Conservation (phyloP, 2,888 invertebrate species). For the Spisula solida region DNA sequence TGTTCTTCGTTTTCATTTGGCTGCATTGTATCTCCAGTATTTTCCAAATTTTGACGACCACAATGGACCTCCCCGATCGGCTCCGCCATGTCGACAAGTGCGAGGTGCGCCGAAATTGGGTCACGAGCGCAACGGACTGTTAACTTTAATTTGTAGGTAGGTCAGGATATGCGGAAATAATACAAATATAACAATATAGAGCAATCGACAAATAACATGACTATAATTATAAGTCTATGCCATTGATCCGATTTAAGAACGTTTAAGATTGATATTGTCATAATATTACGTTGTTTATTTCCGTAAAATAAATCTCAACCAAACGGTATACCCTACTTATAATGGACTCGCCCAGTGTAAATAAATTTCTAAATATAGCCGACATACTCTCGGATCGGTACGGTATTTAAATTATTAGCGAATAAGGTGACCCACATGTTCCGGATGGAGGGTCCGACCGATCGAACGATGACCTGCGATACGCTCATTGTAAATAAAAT, state of each 20-base stretch:
- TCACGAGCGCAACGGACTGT: constrained; percentile 52
- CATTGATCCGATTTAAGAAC: background rate
- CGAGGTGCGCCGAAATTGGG: constrained; percentile 61
- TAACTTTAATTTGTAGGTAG: constrained; percentile 27
- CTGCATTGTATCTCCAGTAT: background rate
- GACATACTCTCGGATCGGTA: background rate
- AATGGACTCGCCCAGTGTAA: constrained; percentile 8
- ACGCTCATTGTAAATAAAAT: too few relatives aligned
- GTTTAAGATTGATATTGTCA: background rate
- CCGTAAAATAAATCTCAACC: background rate
- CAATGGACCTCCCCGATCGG: background rate
- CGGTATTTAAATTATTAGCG: background rate
- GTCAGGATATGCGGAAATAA: background rate
- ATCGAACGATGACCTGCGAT: background rate
- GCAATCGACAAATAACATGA: background rate
- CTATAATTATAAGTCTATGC: background rate
- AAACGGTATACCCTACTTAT: background rate
- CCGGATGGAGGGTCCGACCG: background rate
- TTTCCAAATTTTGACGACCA: background rate
- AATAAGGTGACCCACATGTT: background rate
- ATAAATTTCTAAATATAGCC: constrained; percentile 31
- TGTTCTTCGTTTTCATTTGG: constrained; percentile 69
- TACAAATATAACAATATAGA: background rate
- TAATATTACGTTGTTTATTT: background rate
- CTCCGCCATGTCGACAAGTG: constrained; percentile 77